Base-by-base conservation (phyloP, 1,140 invertebrate species). In the Phocides pigmalion region DNA sequence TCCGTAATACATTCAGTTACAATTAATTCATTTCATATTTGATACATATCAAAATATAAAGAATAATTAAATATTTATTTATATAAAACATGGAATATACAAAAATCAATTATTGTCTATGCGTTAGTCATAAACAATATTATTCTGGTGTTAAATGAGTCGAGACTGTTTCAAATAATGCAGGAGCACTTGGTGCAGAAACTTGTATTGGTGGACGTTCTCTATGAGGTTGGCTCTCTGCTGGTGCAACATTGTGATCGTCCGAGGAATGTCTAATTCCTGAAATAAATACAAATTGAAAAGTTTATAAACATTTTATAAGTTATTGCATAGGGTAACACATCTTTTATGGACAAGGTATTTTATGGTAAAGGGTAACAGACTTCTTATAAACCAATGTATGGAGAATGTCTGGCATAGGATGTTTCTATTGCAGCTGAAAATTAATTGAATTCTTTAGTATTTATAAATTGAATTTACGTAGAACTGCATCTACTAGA, bases 171-270 rank as follows among this genome's bases (percentile, higher is more conserved):
- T 97, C 37, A 98, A 86, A 88, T 98, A 98, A 68, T 96, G 95
- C 49, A 97, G 95, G 12, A 98, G 92, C 25, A 97, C 92, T 73
- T 95, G 94, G 80, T 98, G 97, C n/a, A 98, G 95, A 86, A 98
- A 98, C 76, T 95, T 94, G 91, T 98, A 98, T 86, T 98, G 97
- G 47, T 96, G 95, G 42, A 97, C 93, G 39, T 96, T 97, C 90
- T 97, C 96, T 46, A 98, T 95, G 87, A 97, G 95, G 71, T 95
- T 94, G 84, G 97, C 97, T 53, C 97, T 92, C 81, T 98, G 97
- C 74, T 97, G 95, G 41, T 97, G 93, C 15, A 97, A 92, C 63
- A 96, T 92, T 20, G 93, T 93, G 20, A 97, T 93, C 0, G 96
- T 95, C 59, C 95, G 93, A 0, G 96, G 95, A 70, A 97, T 94